phyloP scores from a whole-genome alignment of 1,140 invertebrate genomes.

The Acyrthosiphon pisum region DNA sequence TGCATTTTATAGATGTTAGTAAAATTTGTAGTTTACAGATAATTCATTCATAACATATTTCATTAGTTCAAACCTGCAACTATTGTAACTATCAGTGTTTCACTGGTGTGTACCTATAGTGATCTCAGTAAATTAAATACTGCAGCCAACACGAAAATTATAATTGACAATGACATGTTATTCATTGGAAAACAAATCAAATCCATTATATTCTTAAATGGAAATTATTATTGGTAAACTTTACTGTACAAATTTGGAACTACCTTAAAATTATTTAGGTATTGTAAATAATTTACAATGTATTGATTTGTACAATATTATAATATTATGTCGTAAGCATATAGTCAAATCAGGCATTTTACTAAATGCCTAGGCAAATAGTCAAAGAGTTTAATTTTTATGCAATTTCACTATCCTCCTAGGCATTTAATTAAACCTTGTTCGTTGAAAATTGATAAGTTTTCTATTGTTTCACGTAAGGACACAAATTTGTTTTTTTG shows the following conservation, averaged over 20 bases:
- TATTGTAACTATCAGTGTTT: background rate
- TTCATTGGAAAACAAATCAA: background rate
- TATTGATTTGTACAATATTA: too few species aligned
- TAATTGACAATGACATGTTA: background rate
- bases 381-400: too few species aligned
- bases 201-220: background rate
- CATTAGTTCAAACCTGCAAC: background rate
- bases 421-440: too few species aligned
- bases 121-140: background rate
- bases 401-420: too few species aligned
- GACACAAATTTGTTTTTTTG: too few species aligned
- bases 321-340: too few species aligned
- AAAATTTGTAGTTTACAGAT: background rate
- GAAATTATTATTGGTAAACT: background rate
- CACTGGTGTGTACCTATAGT: background rate
- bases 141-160: background rate
- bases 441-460: too few species aligned
- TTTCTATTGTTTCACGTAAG: too few species aligned
- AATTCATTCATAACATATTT: background rate
- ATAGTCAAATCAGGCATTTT: too few species aligned
- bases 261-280: background rate
- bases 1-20: background rate
- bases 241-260: background rate
- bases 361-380: too few species aligned
- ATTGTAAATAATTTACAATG: background rate